phyloP scores from a whole-genome alignment of 2,888 invertebrate species.

The Pardosa pseudoannulata region DNA sequence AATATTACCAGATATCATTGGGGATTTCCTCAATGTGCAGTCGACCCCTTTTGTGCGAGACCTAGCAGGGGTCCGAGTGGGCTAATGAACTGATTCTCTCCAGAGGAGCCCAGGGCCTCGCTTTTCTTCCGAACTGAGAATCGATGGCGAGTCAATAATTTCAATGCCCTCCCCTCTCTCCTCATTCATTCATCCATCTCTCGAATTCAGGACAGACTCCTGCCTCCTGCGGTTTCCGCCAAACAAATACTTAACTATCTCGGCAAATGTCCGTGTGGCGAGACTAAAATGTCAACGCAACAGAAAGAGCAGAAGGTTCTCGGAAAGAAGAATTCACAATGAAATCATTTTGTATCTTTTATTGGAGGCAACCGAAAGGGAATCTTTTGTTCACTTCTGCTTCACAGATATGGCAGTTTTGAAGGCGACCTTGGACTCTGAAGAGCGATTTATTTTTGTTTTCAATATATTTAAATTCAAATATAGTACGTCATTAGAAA shows the following conservation, averaged over 20 bases:
- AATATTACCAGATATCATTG: too few species aligned
- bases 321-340: too few species aligned
- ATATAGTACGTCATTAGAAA: too few species aligned
- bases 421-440: too few species aligned
- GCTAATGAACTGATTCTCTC: constrained; percentile 64
- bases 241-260: constrained; percentile 54
- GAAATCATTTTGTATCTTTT: too few species aligned
- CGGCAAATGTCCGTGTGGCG: constrained; percentile 27
- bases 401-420: too few species aligned
- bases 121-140: constrained; percentile 40
- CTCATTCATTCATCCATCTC: background rate
- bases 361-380: too few species aligned
- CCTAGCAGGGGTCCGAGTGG: constrained; percentile 34
- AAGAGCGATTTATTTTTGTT: too few species aligned
- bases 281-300: constrained; percentile 21
- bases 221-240: constrained; percentile 22
- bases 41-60: constrained; percentile 3
- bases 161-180: constrained; percentile 11
- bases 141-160: constrained; percentile 60
- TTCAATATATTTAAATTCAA: too few species aligned
- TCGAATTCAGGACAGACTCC: constrained; percentile 29
- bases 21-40: constrained; percentile 24
- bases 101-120: constrained; percentile 33
- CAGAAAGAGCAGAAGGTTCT: background rate
- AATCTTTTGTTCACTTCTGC: too few species aligned